Base-by-base conservation (phyloP, 1,140 invertebrate species). In the Platyscapa corneri region DNA sequence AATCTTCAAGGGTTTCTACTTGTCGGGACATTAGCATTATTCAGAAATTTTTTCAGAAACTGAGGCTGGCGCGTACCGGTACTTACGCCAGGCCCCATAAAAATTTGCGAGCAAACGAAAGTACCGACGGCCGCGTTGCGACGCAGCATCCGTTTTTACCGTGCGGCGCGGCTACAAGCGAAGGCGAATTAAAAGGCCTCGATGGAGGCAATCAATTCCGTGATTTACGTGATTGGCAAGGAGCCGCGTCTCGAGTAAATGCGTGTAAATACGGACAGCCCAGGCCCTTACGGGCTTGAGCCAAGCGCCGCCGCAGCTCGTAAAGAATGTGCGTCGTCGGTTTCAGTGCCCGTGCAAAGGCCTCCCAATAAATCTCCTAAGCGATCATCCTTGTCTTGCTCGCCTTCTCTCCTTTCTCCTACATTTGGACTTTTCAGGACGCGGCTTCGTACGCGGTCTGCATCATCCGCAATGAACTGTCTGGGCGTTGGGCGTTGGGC, bases 361-460 rank as follows among this genome's bases (percentile, higher is more conserved):
- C 20, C 32, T 49, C 49, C 72, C 53, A 76, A 83, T 76, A 83
- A 83, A 76, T 76, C 82, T 83, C n/a, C 27, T 6, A 65, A 65
- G 82, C 42, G 53, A 74, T 76, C 72, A 39, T 76, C 53, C 34
- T 42, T 72, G 30, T 34, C 32, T 79, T 32, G 34, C n/a, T 56
- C 30, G 14, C 27, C 3, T 53, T 53, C 46, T 67, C 78, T 8
- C 3, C 53, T 37, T n/a, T 67, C n/a, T n/a, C n/a, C 78, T 67
- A 20, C 30, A 27, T 56, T 3, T 37, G 23, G 14, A 60, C 7
- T 60, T 27, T 60, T 60, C 5, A 6, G 23, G 23, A 3, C 56
- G 27, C 14, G 27, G 56, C 5, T 27, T 14, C 5, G 3, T 27
- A 60, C 6, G 1, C 10, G 6, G 3, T 27, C 1, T 3, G 23